Evolutionary conservation across 2,113 vertebrate genomes (phyloP), one percentile per base, ranked within the genome.

Genomic region (Thomomys bottae): DNA sequence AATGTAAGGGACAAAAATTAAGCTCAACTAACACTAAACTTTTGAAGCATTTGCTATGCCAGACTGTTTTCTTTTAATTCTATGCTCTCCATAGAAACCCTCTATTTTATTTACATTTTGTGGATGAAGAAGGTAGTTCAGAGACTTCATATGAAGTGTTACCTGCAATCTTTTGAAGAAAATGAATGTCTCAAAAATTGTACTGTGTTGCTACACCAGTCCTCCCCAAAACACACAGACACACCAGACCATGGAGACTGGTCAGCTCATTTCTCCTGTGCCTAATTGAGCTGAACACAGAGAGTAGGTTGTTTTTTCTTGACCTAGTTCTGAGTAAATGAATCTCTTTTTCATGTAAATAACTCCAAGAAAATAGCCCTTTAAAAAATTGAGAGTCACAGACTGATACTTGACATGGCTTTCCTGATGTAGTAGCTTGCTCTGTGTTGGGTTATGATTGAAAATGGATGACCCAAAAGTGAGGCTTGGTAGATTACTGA

Each of bases 391-490:
- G 5, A 67, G 66, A 89, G 78, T 6, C 30, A 57, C n/a, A 57
- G 61, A 28, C 77, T 84, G 72, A 30, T 42, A 76, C 26, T 67
- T 11, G 15, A 40, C 45, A 8, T 61, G 42, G 30, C 70, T 76
- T 79, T 84, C 40, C 38, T 23, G 38, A 24, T 92, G 32, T 23
- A n/a, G 18, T 15, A 59, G 20, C 73, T 82, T 77, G 67, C 5
- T 63, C 21, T 36, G 34, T 77, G 45, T 59, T 78, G 42, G 45
- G 93, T 71, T 95, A 94, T 83, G 87, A 82, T 89, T 64, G 45
- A 88, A 84, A 88, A 91, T 90, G 49, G 71, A 73, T 91, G 66
- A 84, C 87, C 30, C 66, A 83, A 49, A 84, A 72, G 21, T 78
- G 32, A 68, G 76, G 71, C 49, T 54, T 4, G 12, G 49, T 54